Conservation (phyloP, 2,888 invertebrate species). For the Molorchus minor region DNA sequence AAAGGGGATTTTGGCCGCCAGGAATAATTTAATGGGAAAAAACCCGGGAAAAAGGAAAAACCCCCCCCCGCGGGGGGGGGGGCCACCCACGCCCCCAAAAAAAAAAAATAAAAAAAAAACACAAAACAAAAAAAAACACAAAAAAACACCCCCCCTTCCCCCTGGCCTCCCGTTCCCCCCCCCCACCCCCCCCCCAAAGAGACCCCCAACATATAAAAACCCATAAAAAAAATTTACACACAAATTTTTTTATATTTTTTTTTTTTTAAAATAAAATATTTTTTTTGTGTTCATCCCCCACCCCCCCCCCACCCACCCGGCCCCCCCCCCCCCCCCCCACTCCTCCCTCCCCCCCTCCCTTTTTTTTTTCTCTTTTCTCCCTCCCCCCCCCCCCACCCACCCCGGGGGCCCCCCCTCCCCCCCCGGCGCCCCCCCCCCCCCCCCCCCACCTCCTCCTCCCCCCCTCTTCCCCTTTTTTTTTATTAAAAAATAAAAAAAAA, state of each 20-base stretch:
- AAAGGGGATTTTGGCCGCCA: too few relatives aligned
- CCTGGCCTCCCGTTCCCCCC: neutral
- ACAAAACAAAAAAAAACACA: neutral
- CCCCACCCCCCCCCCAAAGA: neutral
- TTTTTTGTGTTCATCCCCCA: too few relatives aligned
- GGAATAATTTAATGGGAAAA: neutral
- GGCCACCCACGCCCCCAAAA: neutral
- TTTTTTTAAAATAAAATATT: too few relatives aligned
- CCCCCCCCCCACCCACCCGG: neutral
- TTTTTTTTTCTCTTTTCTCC: too few relatives aligned
- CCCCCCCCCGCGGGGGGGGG: neutral
- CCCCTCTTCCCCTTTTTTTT: neutral
- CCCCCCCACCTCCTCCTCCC: neutral
- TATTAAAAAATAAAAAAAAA: too few relatives aligned
- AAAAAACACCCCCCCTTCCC: neutral
- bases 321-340: neutral
- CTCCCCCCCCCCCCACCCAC: neutral
- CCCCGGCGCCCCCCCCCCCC: conserved; percentile 1
- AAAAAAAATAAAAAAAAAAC: neutral
- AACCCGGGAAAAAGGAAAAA: neutral
- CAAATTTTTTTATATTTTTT: too few relatives aligned
- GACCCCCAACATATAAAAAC: too few relatives aligned
- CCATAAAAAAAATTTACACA: too few relatives aligned
- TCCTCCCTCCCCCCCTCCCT: neutral
- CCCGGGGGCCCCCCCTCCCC: neutral